A percentile compares a stretch with the other conserved stretches of the same genome.
Conservation (phyloP, 1,140 invertebrate species). For the Charaxes varanes region DNA sequence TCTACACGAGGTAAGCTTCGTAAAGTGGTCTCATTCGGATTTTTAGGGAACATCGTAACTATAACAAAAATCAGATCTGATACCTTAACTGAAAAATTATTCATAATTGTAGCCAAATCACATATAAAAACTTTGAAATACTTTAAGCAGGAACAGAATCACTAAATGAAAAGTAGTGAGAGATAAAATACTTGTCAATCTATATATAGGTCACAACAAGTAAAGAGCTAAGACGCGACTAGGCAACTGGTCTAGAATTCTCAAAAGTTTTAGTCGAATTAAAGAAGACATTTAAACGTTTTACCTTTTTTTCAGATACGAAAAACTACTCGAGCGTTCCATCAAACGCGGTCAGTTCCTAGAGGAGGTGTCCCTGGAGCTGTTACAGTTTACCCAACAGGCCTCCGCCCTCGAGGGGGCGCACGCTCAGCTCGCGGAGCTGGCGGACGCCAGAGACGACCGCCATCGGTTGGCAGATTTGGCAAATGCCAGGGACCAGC, state of each 20-base stretch:
- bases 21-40: too few relatives aligned
- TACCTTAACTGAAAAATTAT: too few relatives aligned
- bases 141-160: too few relatives aligned
- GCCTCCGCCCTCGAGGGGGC: conserved; percentile 81
- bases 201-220: too few relatives aligned
- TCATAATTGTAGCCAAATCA: too few relatives aligned
- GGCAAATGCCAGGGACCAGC: conserved; percentile 49
- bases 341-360: conserved; percentile 86
- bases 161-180: too few relatives aligned
- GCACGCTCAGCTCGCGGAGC: conserved; percentile 80
- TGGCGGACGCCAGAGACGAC: conserved; percentile 83
- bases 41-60: too few relatives aligned
- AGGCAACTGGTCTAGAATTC: too few relatives aligned
- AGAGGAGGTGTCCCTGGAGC: conserved; percentile 84
- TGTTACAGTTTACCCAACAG: conserved; percentile 83
- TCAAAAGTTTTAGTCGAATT: background rate
- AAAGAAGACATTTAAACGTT: background rate
- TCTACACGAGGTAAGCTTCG: conserved; percentile 75
- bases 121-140: too few relatives aligned
- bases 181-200: too few relatives aligned
- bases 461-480: conserved; percentile 77
- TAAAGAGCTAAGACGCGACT: too few relatives aligned
- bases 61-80: too few relatives aligned
- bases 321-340: conserved; percentile 88
- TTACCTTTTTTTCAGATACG: conserved; percentile 76